Evolutionary conservation across 2,888 invertebrate genomes (phyloP), one percentile per base, ranked within the genome.

Genomic region (Cactoblastis cactorum): DNA sequence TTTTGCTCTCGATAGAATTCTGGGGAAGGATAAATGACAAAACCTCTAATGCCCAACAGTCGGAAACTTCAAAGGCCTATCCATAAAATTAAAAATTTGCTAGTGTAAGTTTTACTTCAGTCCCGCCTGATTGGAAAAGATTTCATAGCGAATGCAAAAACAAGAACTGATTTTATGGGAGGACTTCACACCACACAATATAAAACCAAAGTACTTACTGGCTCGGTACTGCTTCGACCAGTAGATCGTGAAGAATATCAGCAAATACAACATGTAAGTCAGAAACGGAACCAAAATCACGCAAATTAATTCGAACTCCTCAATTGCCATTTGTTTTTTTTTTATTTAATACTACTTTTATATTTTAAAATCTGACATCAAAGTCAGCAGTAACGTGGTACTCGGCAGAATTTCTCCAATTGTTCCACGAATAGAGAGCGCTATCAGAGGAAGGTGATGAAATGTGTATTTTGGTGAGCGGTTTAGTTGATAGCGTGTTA

Each of bases 221-320:
- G 6, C 18, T 24, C 28, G 37, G n/a, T 22, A 38, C 43, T 45
- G 45, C 15, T 39, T 45, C 6, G 45, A 45, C 54, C 52, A 52
- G 47, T 59, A 59, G 46, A 71, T 49, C 43, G 70, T 14, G 0
- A 65, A 52, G 51, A 71, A 55, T 9, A 68, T 51, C 34, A 68
- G 18, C 1, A 77, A 45, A 50, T 78, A 79, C 4, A 69, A 3
- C 1, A 69, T 5, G 50, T 79, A 79, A 5, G 66, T 63, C 0
- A 75, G 35, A 2, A 78, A 52, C 0, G 79, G 79, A 24, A 69
- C 64, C 2, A 76, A 51, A 38, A 77, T 56, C 2, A 78, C 65
- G 52, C 67, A 74, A 6, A 75, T 28, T 1, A 78, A 34, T 24
- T 73, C 76, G 0, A 62, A 22, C 1, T 65, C 52, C 22, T 73